Conservation (phyloP, 2,113 vertebrate genomes). For the Aptenodytes forsteri region DNA sequence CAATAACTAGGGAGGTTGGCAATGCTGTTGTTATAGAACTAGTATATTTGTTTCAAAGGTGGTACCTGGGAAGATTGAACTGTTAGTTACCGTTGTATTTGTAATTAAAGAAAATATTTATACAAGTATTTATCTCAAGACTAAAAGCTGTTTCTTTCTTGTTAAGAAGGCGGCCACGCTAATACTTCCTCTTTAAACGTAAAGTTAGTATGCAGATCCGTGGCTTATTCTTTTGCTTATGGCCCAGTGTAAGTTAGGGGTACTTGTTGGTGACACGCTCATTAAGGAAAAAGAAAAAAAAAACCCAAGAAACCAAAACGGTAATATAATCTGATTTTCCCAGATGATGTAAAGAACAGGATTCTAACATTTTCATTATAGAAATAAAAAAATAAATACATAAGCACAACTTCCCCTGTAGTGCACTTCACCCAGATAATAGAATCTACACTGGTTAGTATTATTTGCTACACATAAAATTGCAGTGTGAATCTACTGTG, state of each 20-base stretch:
- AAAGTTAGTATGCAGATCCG: neutral
- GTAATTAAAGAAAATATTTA: neutral
- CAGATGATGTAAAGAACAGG: neutral
- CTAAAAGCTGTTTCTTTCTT: neutral
- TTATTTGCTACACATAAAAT: neutral
- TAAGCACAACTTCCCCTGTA: neutral
- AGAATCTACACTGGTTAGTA: neutral
- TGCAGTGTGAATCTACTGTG: neutral
- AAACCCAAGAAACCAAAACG: accelerated
- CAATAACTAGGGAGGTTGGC: neutral
- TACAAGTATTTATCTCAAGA: neutral
- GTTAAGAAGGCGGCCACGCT: neutral
- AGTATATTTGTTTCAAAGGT: neutral
- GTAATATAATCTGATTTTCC: neutral
- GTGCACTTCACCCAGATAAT: neutral
- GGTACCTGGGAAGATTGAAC: neutral
- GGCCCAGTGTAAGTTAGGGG: neutral
- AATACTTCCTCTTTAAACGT: neutral
- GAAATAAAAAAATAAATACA: neutral
- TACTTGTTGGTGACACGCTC: neutral
- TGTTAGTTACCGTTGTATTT: neutral
- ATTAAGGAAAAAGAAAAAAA: neutral
- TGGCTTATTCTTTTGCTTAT: neutral
- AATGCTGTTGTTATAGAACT: neutral
- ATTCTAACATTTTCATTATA: neutral